Percentiles rank a stretch among this genome's conserved stretches.
phyloP scores from a whole-genome alignment of 2,888 invertebrate genomes.

The Parascotia fuliginaria region DNA sequence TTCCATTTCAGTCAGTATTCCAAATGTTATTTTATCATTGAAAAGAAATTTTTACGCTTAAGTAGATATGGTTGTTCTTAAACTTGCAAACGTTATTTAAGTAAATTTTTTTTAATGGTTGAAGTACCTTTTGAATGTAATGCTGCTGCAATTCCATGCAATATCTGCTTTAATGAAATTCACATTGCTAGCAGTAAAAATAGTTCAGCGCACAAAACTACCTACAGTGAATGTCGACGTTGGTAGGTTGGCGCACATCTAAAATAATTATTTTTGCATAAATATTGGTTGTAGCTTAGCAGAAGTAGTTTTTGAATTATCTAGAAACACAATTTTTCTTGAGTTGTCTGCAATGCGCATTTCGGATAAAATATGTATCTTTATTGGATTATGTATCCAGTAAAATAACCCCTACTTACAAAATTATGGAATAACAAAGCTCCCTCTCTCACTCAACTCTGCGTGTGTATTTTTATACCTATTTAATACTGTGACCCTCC shows the following conservation, averaged over 20 bases:
- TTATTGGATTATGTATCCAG: no score
- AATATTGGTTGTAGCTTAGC: no score
- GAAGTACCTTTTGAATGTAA: slow-evolving; percentile 28
- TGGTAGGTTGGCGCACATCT: no score
- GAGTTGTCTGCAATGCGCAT: no score
- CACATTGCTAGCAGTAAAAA: slow-evolving; percentile 37
- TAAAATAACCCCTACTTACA: background rate
- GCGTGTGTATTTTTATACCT: background rate
- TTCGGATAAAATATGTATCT: no score
- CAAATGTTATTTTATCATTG: background rate
- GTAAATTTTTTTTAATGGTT: slow-evolving; percentile 23
- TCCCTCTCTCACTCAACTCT: background rate
- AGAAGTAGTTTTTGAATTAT: no score
- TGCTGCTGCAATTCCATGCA: slow-evolving; percentile 32
- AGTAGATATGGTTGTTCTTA: background rate
- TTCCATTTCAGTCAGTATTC: background rate
- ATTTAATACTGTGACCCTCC: background rate
- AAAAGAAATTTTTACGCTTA: no score
- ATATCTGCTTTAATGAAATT: slow-evolving; percentile 48
- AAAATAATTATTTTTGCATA: no score
- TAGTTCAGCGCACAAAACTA: slow-evolving; percentile 31
- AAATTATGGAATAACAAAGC: background rate
- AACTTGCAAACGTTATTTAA: slow-evolving; percentile 18
- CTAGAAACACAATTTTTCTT: no score
- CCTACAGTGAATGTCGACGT: slow-evolving; percentile 33